A percentile compares a stretch with the other conserved stretches of the same genome.
These are phyloP conservation scores for Cochlearius cochlearius DNA, from an alignment of 2,113 vertebrate genomes.

Conservation along the genomic window DNA sequence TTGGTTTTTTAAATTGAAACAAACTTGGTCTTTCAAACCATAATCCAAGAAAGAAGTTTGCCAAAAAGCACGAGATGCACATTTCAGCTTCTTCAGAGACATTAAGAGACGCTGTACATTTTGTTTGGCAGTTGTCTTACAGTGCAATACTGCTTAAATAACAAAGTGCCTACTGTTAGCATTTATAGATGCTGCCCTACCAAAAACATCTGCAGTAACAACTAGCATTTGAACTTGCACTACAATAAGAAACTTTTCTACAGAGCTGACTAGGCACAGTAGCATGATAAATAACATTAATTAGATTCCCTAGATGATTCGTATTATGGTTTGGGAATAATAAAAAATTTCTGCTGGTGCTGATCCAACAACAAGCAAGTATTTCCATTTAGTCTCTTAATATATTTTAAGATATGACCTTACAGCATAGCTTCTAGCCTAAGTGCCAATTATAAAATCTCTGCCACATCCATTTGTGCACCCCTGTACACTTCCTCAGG, in stretches of 20 bases:
- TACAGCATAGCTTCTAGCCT: neutral
- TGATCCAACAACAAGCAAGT: neutral
- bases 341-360: neutral
- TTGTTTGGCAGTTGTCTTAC: neutral
- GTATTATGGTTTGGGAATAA: neutral
- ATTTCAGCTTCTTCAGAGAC: neutral
- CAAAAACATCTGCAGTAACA: neutral
- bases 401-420: neutral
- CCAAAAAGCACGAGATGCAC: neutral
- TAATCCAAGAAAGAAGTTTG: neutral
- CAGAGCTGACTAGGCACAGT: neutral
- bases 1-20: neutral
- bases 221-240: neutral
- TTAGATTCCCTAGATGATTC: neutral
- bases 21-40: neutral
- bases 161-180: neutral
- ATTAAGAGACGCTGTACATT: neutral
- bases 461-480: neutral
- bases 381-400: neutral
- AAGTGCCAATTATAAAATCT: neutral
- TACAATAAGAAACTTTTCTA: neutral
- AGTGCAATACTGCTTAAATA: neutral
- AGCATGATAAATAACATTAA: neutral
- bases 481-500: neutral
- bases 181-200: neutral